Percentiles rank a stretch among this genome's conserved stretches.
phyloP scores from a whole-genome alignment of 2,888 invertebrate species.

The Epiperipatus broadwayi region DNA sequence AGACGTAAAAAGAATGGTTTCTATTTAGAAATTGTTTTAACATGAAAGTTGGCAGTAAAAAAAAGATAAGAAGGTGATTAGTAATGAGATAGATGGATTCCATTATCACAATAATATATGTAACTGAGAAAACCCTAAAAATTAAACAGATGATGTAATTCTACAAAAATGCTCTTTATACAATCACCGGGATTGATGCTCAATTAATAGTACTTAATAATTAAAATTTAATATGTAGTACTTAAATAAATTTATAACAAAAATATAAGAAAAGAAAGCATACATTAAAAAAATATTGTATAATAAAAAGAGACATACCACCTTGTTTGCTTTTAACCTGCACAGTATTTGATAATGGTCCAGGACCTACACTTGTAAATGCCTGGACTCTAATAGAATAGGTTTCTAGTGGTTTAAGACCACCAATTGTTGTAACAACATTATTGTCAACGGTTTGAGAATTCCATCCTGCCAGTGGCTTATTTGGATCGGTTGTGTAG shows the following conservation, averaged over 20 bases:
- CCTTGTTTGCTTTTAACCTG: slow-evolving; percentile 92
- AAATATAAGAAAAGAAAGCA: too few relatives aligned
- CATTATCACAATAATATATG: too few relatives aligned
- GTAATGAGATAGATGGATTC: too few relatives aligned
- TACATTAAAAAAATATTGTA: neutral
- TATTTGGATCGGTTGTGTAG: slow-evolving; percentile 72
- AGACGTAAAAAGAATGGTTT: too few relatives aligned
- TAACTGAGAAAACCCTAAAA: neutral
- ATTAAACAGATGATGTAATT: neutral
- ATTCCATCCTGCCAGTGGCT: slow-evolving; percentile 72
- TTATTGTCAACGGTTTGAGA: slow-evolving; percentile 83
- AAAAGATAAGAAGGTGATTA: too few relatives aligned
- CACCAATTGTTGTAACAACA: slow-evolving; percentile 74
- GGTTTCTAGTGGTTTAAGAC: slow-evolving; percentile 71
- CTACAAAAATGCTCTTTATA: slow-evolving; percentile 13
- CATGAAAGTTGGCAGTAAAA: too few relatives aligned
- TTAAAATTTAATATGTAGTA: too few relatives aligned
- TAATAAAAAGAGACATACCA: slow-evolving; percentile 31
- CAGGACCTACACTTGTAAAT: slow-evolving; percentile 79
- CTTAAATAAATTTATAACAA: too few relatives aligned
- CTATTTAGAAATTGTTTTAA: too few relatives aligned
- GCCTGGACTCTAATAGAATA: slow-evolving; percentile 88
- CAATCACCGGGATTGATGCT: neutral
- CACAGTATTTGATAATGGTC: slow-evolving; percentile 86
- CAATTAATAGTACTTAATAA: neutral